phyloP scores from a whole-genome alignment of 2,113 vertebrate species.

The Tinamus guttatus region DNA sequence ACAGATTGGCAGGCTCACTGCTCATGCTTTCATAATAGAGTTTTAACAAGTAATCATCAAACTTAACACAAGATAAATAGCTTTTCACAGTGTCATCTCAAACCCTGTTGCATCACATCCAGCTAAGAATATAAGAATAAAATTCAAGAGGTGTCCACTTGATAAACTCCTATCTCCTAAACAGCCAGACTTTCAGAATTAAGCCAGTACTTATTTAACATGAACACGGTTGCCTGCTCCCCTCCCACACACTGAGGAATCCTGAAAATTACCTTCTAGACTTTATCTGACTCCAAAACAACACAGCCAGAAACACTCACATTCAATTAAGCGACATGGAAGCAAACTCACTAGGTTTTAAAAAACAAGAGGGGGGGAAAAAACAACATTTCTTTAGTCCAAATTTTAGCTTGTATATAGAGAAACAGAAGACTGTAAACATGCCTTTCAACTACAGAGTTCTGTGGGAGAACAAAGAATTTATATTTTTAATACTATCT shows the following conservation, averaged over 20 bases:
- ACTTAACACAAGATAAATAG: not conserved
- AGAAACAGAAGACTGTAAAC: not conserved
- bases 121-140: not conserved
- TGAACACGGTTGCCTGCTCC: not conserved
- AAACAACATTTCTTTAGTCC: not conserved
- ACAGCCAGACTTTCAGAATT: not conserved
- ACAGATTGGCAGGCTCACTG: not conserved
- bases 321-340: not conserved
- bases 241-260: not conserved
- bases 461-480: not conserved
- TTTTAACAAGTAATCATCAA: not conserved
- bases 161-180: not conserved
- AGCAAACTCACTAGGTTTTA: not conserved
- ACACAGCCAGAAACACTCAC: not conserved
- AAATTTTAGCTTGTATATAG: not conserved
- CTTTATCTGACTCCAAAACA: not conserved
- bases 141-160: not conserved
- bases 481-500: not conserved
- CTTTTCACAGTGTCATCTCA: conserved; percentile 7
- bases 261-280: not conserved
- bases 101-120: not conserved
- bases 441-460: not conserved
- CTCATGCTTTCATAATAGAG: conserved; percentile 20
- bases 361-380: not conserved
- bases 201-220: not conserved